phyloP scores from a whole-genome alignment of 2,888 invertebrate genomes.

The Lycocerus yunnanus region DNA sequence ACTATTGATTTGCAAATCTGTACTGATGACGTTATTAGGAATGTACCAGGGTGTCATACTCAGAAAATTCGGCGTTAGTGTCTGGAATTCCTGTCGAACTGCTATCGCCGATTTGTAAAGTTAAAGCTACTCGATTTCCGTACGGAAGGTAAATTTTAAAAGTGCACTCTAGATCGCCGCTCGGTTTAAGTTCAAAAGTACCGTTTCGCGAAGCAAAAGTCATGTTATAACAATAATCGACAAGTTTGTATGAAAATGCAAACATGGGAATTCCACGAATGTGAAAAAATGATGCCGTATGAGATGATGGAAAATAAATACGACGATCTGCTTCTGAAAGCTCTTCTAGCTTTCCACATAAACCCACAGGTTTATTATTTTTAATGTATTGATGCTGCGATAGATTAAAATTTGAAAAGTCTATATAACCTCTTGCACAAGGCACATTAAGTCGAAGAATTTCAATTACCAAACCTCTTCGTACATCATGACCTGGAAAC shows the following conservation, averaged over 20 bases:
- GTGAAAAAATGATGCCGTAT: slow-evolving; percentile 58
- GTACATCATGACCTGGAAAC: slow-evolving; percentile 55
- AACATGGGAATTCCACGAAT: slow-evolving; percentile 69
- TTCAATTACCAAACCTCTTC: slow-evolving; percentile 66
- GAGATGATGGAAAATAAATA: slow-evolving; percentile 63
- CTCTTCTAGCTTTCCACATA: slow-evolving; percentile 76
- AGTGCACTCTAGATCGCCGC: slow-evolving; percentile 65
- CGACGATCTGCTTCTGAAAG: slow-evolving; percentile 62
- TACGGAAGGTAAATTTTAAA: slow-evolving; percentile 73
- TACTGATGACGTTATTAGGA: too few species aligned
- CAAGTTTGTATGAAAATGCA: slow-evolving; percentile 67
- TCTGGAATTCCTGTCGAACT: slow-evolving; percentile 34
- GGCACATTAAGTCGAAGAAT: slow-evolving; percentile 72
- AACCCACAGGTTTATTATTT: slow-evolving; percentile 50
- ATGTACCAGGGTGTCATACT: too few species aligned
- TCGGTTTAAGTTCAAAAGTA: slow-evolving; percentile 67
- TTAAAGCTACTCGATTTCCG: slow-evolving; percentile 69
- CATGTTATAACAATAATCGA: slow-evolving; percentile 75
- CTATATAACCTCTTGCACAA: slow-evolving; percentile 64
- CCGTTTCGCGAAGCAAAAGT: slow-evolving; percentile 67
- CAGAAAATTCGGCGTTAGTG: slow-evolving; percentile 42
- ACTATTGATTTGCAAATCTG: too few species aligned
- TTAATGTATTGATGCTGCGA: slow-evolving; percentile 45
- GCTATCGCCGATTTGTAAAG: slow-evolving; percentile 62
- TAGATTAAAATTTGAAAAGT: slow-evolving; percentile 58